Base-by-base conservation (phyloP, 2,113 vertebrate genomes). In the Chascanopsetta lugubris region DNA sequence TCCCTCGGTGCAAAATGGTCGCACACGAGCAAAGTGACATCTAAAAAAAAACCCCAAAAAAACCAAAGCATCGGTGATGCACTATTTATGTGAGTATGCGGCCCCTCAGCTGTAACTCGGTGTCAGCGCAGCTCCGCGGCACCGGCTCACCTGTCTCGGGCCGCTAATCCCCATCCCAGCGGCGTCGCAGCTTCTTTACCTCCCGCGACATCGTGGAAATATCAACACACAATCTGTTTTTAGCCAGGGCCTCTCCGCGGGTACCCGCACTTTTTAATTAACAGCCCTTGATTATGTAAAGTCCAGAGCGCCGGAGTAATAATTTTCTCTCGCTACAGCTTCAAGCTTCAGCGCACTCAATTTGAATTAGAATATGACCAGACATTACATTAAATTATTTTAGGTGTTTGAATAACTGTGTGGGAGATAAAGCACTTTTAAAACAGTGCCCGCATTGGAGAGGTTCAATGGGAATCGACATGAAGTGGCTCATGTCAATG, bases 1-100 rank as follows among this genome's bases (percentile, higher is more conserved):
- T 86, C 76, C 85, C 83, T 40, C 30, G 70, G 55, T 80, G 13
- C 83, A 61, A 59, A 69, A 78, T 54, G 59, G 62, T 67, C 72
- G 69, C 68, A 63, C 61, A 53, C 45, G 38, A 72, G 49, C 45
- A 36, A 77, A 59, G 53, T 56, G 68, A 77, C 82, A 72, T 83
- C 34, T 18, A n/a, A n/a, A n/a, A n/a, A n/a, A n/a, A n/a, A n/a
- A n/a, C n/a, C 43, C 47, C 48, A 46, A 64, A 69, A 46, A 64
- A 69, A 59, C 59, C 56, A 65, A 58, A 75, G 70, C 57, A 17
- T 8, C 27, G 55, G 21, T 66, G 58, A 34, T 51, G 12, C 61
- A 55, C 56, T 63, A 53, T 69, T 74, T 57, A 46, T 75, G 54
- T 4, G 18, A 63, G 36, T 60, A 53, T 53, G 55, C 38, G 30